A percentile compares a stretch with the other conserved stretches of the same genome.
These are phyloP conservation scores for Stichodactyla mertensii DNA, from an alignment of 64 coral and sea anemone species.

Conservation along the genomic window DNA sequence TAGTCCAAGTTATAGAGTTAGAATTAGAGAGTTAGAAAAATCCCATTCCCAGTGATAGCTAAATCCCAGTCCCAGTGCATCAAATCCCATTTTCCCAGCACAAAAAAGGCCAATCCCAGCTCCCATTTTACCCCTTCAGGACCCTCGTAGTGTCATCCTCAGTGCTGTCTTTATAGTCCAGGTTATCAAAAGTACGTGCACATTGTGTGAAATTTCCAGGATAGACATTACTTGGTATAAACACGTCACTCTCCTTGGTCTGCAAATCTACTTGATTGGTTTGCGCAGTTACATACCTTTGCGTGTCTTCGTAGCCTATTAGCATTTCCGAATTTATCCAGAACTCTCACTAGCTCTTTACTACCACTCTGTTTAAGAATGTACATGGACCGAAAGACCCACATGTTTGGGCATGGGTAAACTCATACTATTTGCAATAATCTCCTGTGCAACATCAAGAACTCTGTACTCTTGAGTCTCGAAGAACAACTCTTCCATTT, in stretches of 20 bases:
- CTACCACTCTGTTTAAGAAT: slow-evolving; percentile 19
- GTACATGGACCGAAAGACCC: slow-evolving; percentile 6
- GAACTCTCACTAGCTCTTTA: background rate
- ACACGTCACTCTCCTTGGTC: slow-evolving; percentile 10
- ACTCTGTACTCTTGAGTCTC: too few species aligned
- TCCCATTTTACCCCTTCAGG: too few species aligned
- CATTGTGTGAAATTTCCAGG: slow-evolving; percentile 28
- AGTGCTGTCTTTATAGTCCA: slow-evolving; percentile 12
- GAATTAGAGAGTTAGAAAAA: too few species aligned
- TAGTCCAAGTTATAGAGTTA: too few species aligned
- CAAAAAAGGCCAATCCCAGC: too few species aligned
- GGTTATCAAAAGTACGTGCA: background rate
- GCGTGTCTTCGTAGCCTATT: slow-evolving; percentile 28
- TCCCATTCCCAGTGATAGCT: too few species aligned
- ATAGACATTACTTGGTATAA: slow-evolving; percentile 18
- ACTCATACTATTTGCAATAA: too few species aligned
- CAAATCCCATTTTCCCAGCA: too few species aligned
- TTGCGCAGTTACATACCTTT: slow-evolving; percentile 18
- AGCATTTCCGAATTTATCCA: slow-evolving; percentile 18
- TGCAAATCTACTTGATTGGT: slow-evolving; percentile 18
- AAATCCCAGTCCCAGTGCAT: too few species aligned
- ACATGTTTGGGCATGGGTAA: background rate
- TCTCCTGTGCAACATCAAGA: too few species aligned
- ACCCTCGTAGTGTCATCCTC: slow-evolving; percentile 7
- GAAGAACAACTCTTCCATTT: too few species aligned